These are phyloP conservation scores for Parelbella ahira DNA, from an alignment of 2,888 invertebrate species.

Conservation along the genomic window DNA sequence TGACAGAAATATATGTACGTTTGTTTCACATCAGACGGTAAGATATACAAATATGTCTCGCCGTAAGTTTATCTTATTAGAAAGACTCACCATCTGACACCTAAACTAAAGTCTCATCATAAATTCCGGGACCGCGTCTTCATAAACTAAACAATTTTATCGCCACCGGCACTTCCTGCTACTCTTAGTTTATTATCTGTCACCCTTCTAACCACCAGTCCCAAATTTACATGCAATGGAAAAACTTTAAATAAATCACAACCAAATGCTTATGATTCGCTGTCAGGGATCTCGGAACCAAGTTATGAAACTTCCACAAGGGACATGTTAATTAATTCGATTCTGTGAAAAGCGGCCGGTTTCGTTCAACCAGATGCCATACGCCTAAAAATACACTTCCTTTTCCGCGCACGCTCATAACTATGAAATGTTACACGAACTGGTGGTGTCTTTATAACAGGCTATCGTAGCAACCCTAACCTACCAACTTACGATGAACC, in stretches of 20 bases:
- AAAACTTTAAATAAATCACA: conserved; percentile 30
- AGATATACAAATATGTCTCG: too few species aligned
- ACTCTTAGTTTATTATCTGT: conserved; percentile 37
- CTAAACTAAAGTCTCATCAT: conserved; percentile 1
- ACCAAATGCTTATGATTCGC: conserved; percentile 46
- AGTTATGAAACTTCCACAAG: conserved; percentile 62
- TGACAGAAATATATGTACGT: too few species aligned
- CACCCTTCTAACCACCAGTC: conserved; percentile 27
- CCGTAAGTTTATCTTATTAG: too few species aligned
- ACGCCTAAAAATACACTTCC: conserved; percentile 75
- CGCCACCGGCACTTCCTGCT: conserved; percentile 31
- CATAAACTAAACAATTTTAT: conserved; percentile 36
- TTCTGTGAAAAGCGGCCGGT: conserved; percentile 66
- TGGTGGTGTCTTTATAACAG: conserved; percentile 66
- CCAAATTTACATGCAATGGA: conserved; percentile 34
- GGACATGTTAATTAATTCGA: conserved; percentile 71
- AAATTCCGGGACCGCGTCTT: conserved; percentile 27
- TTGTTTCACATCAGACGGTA: too few species aligned
- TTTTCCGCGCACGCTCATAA: conserved; percentile 71
- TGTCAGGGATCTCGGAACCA: conserved; percentile 48
- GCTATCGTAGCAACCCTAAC: conserved; percentile 62
- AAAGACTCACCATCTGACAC: too few species aligned
- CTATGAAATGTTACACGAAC: conserved; percentile 70
- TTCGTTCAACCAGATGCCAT: conserved; percentile 67
- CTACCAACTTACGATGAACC: conserved; percentile 51